Evolutionary conservation across 1,140 invertebrate genomes (phyloP).

Genomic region (Plectrocnemia conspersa): DNA sequence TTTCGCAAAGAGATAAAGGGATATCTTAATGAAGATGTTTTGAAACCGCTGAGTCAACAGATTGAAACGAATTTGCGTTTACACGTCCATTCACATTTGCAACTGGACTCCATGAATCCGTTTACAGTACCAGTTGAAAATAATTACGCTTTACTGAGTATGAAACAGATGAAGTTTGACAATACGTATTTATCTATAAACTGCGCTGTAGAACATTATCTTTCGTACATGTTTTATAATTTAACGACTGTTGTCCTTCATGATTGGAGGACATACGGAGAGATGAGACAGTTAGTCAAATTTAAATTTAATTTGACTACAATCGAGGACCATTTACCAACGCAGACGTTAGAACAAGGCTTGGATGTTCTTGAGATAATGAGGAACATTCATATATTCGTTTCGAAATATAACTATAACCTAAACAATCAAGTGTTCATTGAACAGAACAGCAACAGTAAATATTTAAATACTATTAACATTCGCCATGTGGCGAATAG

Average conservation of each 20-base stretch:
- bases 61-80: slow-evolving; percentile 89
- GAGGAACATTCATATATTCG: slow-evolving; percentile 94
- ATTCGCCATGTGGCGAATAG: slow-evolving; percentile 96
- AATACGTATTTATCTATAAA: slow-evolving; percentile 45
- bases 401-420: slow-evolving; percentile 92
- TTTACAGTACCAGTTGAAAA: slow-evolving; percentile 55
- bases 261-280: slow-evolving; percentile 95
- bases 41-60: slow-evolving; percentile 74
- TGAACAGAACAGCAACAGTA: slow-evolving; percentile 86
- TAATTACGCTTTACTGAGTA: slow-evolving; percentile 51
- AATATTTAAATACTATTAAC: slow-evolving; percentile 93
- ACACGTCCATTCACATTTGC: slow-evolving; percentile 85
- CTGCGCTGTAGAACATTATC: slow-evolving; percentile 79
- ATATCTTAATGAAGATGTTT: slow-evolving; percentile 50
- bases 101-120: slow-evolving; percentile 74
- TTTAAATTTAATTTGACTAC: slow-evolving; percentile 79
- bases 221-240: slow-evolving; percentile 96
- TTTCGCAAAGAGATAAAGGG: slow-evolving; percentile 41
- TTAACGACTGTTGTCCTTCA: slow-evolving; percentile 94
- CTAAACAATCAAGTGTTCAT: slow-evolving; percentile 97
- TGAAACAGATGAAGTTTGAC: slow-evolving; percentile 50
- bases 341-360: slow-evolving; percentile 95
- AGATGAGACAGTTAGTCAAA: slow-evolving; percentile 90
- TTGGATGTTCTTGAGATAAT: slow-evolving; percentile 98
- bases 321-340: slow-evolving; percentile 88